These are phyloP conservation scores for Micrastur ruficollis DNA, from an alignment of 2,797 vertebrate genomes.

Conservation along the genomic window DNA sequence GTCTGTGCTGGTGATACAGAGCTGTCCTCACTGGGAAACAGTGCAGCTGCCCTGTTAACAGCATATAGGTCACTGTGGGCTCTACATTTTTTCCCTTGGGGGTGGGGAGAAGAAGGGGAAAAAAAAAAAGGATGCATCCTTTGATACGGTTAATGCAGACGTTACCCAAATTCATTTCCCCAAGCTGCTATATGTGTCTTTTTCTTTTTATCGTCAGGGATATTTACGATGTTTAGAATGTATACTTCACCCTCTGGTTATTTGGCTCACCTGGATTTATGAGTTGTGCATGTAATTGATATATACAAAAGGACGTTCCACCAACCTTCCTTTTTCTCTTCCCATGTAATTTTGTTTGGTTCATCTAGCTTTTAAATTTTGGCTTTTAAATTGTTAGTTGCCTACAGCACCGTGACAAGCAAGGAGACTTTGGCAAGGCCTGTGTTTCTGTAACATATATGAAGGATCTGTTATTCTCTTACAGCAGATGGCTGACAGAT, in stretches of 20 bases:
- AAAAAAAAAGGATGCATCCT: too few species aligned
- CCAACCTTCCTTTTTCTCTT: not conserved
- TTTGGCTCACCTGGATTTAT: not conserved
- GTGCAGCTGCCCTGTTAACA: not conserved
- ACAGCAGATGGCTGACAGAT: conserved; percentile 3
- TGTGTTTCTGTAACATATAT: not conserved
- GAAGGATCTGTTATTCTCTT: not conserved
- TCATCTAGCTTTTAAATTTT: not conserved
- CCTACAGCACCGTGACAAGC: not conserved
- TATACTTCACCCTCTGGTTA: not conserved
- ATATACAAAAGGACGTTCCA: not conserved
- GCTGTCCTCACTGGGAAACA: not conserved
- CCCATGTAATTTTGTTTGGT: not conserved
- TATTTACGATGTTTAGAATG: not conserved
- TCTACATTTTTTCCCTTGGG: not conserved
- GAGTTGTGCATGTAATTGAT: not conserved
- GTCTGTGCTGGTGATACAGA: not conserved
- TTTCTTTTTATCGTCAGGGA: not conserved
- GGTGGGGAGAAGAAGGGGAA: not conserved
- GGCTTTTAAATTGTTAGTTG: not conserved
- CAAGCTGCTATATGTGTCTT: not conserved
- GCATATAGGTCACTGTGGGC: not conserved
- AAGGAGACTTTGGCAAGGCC: not conserved
- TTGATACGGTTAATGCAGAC: not conserved
- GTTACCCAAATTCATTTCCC: not conserved